A percentile compares a stretch with the other conserved stretches of the same genome.
Evolutionary conservation across 2,888 invertebrate genomes (phyloP).

Genomic region (Fabriciana adippe): DNA sequence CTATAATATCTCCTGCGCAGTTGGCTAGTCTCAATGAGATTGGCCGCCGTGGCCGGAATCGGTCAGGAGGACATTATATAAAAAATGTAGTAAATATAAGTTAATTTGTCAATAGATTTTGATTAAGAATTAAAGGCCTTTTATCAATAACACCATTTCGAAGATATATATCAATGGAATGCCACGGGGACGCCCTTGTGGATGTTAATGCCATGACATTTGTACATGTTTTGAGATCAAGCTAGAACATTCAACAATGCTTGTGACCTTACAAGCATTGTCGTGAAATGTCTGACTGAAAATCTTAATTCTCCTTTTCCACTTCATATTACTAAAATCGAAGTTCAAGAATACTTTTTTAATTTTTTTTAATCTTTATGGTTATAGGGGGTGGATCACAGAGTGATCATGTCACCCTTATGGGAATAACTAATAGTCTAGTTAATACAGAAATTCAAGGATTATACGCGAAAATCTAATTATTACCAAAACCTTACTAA

Average conservation of each 20-base stretch:
- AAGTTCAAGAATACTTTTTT: conserved; percentile 28
- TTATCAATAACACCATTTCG: conserved; percentile 22
- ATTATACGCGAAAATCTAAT: background rate
- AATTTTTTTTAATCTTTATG: background rate
- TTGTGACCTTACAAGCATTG: conserved; percentile 54
- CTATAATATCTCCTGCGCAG: too few species aligned
- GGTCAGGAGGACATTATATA: too few species aligned
- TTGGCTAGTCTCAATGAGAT: too few species aligned
- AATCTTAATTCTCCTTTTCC: conserved; percentile 35
- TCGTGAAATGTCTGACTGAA: conserved; percentile 59
- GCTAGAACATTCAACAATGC: conserved; percentile 47
- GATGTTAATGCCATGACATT: conserved; percentile 67
- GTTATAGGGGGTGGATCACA: background rate
- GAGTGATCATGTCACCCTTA: background rate
- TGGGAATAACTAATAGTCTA: too few species aligned
- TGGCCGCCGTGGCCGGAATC: too few species aligned
- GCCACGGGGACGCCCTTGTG: conserved; percentile 57
- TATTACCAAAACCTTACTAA: background rate
- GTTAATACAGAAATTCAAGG: conserved; percentile 27
- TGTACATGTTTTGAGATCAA: conserved; percentile 45
- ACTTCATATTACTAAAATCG: conserved; percentile 3
- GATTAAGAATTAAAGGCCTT: background rate
- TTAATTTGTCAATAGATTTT: background rate
- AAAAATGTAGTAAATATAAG: background rate
- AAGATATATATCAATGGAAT: conserved; percentile 36